phyloP scores from a whole-genome alignment of 2,888 invertebrate species.

The Erebia aethiops region DNA sequence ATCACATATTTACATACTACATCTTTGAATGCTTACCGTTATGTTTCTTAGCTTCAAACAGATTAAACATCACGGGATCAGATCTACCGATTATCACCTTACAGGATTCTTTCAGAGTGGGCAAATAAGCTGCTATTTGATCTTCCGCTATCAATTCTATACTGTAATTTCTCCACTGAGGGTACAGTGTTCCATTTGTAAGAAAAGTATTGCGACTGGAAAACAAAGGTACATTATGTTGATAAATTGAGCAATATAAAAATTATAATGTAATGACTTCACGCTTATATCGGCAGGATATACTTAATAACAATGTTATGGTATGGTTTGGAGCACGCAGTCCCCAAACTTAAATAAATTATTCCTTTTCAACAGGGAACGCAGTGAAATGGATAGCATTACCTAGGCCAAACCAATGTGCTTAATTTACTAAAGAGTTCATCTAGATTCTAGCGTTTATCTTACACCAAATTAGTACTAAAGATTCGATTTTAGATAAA shows the following conservation, averaged over 20 bases:
- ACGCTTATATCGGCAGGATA: too few relatives aligned
- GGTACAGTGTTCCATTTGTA: constrained; percentile 62
- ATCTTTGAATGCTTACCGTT: constrained; percentile 35
- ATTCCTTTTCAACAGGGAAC: too few relatives aligned
- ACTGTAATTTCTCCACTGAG: constrained; percentile 59
- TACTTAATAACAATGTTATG: too few relatives aligned
- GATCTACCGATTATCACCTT: constrained; percentile 56
- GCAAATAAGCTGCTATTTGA: constrained; percentile 74
- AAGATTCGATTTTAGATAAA: not conserved
- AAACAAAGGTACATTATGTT: constrained; percentile 37
- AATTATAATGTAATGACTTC: too few relatives aligned
- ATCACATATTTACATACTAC: not conserved
- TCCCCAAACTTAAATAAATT: too few relatives aligned
- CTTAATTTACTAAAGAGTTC: too few relatives aligned
- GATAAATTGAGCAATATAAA: too few relatives aligned
- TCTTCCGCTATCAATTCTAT: constrained; percentile 62
- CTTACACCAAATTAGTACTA: too few relatives aligned
- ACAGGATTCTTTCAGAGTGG: constrained; percentile 81
- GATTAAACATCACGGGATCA: constrained; percentile 47
- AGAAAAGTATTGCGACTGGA: constrained; percentile 57
- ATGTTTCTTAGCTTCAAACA: constrained; percentile 47
- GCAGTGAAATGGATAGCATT: too few relatives aligned
- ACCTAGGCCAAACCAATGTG: too few relatives aligned
- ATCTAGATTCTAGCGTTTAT: too few relatives aligned
- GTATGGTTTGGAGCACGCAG: too few relatives aligned